Percentiles rank a stretch among this genome's conserved stretches.
These are phyloP conservation scores for Gymnothorax reevesii DNA, from an alignment of 2,797 vertebrate species.

Conservation along the genomic window DNA sequence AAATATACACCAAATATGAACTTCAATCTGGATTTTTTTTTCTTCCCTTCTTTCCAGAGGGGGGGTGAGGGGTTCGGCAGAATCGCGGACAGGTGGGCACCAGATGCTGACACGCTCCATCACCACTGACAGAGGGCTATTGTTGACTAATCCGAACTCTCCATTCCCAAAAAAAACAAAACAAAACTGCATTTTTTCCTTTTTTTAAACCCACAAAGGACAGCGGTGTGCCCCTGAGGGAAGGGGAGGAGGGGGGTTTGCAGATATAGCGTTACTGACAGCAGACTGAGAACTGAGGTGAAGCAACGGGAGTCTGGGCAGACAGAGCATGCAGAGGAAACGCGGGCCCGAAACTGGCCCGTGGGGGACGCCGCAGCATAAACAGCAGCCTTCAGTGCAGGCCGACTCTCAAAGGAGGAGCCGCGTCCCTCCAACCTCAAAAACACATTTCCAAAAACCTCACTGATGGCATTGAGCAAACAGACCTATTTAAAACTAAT, in stretches of 20 bases:
- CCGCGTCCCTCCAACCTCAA: neutral
- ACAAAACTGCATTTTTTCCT: neutral
- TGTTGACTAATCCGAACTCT: constrained; percentile 70
- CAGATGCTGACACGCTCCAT: constrained; percentile 81
- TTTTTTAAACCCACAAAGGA: constrained; percentile 55
- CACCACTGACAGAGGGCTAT: constrained; percentile 79
- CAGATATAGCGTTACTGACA: constrained; percentile 11
- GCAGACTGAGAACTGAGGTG: constrained; percentile 27
- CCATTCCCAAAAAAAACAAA: constrained; percentile 50
- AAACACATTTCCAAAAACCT: neutral
- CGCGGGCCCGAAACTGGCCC: neutral
- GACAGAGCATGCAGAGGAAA: neutral
- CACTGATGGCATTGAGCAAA: neutral
- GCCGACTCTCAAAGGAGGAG: neutral
- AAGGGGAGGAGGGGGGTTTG: too few species aligned
- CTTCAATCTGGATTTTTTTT: neutral
- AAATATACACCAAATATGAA: neutral
- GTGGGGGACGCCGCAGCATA: neutral
- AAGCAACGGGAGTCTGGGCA: neutral
- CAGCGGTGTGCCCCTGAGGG: constrained; percentile 67
- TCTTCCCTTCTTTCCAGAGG: neutral
- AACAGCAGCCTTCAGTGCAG: too few species aligned
- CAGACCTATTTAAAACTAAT: neutral
- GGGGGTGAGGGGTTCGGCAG: neutral
- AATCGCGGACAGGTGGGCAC: constrained; percentile 74